Base-by-base conservation (phyloP, 35 echinoderm and acorn worm genomes). In the Acanthaster planci region DNA sequence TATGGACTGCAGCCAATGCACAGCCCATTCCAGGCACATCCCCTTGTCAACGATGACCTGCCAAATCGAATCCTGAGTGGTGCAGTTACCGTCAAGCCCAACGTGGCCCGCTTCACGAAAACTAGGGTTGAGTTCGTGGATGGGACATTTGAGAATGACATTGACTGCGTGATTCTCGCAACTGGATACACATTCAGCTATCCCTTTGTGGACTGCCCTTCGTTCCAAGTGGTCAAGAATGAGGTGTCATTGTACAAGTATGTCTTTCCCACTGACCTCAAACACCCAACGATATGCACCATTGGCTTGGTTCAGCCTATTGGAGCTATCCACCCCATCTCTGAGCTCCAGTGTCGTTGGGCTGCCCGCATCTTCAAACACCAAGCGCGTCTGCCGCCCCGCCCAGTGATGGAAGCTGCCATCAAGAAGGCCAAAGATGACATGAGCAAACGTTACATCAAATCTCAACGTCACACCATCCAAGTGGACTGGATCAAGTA, bases 281-380 rank as follows among this genome's bases (percentile, higher is more conserved):
- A 76, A 47, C 84, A 90, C 38, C 60, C 90, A 30, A 90, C 94
- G 14, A 37, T 97, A 8, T 91, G 90, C 17, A 51, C 93, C 17
- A 89, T 97, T 40, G 94, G 94, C 38, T 82, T 90, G 31, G 84
- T 60, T 32, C 94, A 97, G 37, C 94, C 94, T 0, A 17, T 75
- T 16, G 94, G 94, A 9, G 92, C 94, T 1, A 88, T 92, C 31
- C 92, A 87, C 50, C 94, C 94, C 8, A 83, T 97, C 38, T 93
- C 94, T 8, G 94, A 97, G 85, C 82, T 97, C 2, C 94, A 97
- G 55, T 36, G 83, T 21, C 87, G 94, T 39, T 97, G 94, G 94
- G 90, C 94, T 18, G 79, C 88, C 1, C 50, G 79, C 30, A 84
- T 97, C 12, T 97, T 97, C 80, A 90, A 90, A 50, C 90, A 90